Conservation (phyloP, 2,888 invertebrate species). For the Aphidius colemani region DNA sequence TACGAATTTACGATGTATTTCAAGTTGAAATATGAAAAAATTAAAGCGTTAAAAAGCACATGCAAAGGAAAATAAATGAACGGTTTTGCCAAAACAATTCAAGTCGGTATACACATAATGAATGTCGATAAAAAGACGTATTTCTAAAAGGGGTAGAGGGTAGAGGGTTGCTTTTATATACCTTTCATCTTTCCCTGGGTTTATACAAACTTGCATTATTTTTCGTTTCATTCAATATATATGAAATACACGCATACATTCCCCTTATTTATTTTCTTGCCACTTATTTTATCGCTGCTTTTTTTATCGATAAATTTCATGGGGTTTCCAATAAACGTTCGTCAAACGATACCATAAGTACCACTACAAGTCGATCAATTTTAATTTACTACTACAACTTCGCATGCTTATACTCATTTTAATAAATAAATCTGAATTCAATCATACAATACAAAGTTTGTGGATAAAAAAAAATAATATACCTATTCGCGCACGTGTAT, state of each 20-base stretch:
- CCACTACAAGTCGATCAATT: background rate
- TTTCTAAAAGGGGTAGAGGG: no score
- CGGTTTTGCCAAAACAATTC: constrained; percentile 53
- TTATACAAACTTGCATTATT: background rate
- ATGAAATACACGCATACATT: background rate
- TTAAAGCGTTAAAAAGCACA: constrained; percentile 46
- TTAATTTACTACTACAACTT: background rate
- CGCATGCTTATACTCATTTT: no score
- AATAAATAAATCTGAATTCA: no score
- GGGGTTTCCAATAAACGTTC: background rate
- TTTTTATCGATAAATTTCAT: background rate
- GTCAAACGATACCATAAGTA: constrained; percentile 3
- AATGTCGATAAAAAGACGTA: no score
- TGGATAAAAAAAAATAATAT: no score
- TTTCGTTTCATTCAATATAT: no score
- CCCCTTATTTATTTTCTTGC: background rate
- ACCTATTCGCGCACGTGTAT: no score
- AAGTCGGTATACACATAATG: constrained; percentile 47
- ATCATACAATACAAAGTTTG: no score
- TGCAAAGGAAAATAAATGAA: constrained; percentile 55
- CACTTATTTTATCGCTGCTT: constrained; percentile 1
- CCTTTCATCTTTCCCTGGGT: constrained; percentile 37
- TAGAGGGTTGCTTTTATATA: constrained; percentile 45
- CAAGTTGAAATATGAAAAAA: background rate
- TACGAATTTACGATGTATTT: no score